phyloP scores from a whole-genome alignment of 2,888 invertebrate species.

The Lissocephala sabroskyi region DNA sequence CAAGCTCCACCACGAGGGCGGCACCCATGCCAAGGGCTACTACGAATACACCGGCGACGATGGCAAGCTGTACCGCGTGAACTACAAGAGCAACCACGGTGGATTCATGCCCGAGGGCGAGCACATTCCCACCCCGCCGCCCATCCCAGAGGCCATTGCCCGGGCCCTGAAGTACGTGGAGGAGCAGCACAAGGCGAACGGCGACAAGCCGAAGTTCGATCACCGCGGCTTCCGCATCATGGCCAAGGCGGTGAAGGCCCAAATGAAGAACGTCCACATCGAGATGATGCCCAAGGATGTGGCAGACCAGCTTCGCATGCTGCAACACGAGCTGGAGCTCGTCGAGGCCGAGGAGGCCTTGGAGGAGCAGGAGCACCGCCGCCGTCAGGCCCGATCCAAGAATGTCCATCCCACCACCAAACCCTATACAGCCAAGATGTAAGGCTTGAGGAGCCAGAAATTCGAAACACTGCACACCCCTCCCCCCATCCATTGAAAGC shows the following conservation, averaged over 20 bases:
- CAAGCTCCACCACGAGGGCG: constrained; percentile 73
- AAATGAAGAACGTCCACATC: constrained; percentile 52
- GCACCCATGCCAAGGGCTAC: constrained; percentile 78
- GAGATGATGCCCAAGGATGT: constrained; percentile 56
- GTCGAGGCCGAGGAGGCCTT: constrained; percentile 47
- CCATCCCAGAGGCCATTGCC: constrained; percentile 81
- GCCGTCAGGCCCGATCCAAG: background rate
- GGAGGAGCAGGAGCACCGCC: constrained; percentile 17
- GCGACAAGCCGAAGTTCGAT: constrained; percentile 59
- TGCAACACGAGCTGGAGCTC: constrained; percentile 57
- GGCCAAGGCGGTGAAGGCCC: constrained; percentile 57
- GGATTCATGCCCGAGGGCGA: constrained; percentile 75
- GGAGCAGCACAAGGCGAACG: constrained; percentile 68
- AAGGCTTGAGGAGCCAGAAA: too few species aligned
- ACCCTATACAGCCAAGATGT: constrained; percentile 2
- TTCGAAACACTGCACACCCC: too few species aligned
- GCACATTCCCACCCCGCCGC: constrained; percentile 83
- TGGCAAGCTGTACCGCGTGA: constrained; percentile 74
- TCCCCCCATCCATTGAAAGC: too few species aligned
- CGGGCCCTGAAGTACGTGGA: constrained; percentile 81
- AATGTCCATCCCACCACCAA: background rate
- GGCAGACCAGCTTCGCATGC: constrained; percentile 45
- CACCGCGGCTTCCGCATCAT: constrained; percentile 68
- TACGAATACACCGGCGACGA: constrained; percentile 81
- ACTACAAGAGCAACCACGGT: constrained; percentile 75